phyloP scores from a whole-genome alignment of 2,113 vertebrate species.

The Corvus cornix region DNA sequence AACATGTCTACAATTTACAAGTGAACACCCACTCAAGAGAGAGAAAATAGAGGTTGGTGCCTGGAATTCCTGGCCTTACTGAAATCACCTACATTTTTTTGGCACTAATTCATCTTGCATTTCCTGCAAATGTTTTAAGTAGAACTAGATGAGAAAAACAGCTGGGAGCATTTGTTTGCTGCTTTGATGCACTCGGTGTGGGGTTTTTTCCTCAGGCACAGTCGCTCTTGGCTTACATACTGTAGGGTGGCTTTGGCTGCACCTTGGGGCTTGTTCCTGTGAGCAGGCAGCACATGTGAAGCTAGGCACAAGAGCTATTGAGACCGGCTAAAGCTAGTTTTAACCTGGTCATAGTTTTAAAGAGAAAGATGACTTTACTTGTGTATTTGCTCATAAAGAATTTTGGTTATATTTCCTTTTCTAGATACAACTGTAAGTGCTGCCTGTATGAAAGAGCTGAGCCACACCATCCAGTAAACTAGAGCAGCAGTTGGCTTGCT shows the following conservation, averaged over 20 bases:
- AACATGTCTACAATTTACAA: constrained; percentile 69
- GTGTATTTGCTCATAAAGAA: neutral
- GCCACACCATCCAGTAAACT: neutral
- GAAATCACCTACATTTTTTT: constrained; percentile 45
- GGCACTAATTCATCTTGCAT: neutral
- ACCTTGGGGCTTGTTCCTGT: neutral
- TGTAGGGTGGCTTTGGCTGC: neutral
- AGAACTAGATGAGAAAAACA: constrained; percentile 41
- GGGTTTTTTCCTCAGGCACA: neutral
- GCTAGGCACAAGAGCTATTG: neutral
- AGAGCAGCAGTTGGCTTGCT: neutral
- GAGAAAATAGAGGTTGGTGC: constrained; percentile 23
- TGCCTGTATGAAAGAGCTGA: constrained; percentile 49
- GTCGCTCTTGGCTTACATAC: neutral
- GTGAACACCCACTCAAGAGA: constrained; percentile 73
- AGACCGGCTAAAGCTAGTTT: neutral
- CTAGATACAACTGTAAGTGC: constrained; percentile 37
- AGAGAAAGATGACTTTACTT: constrained; percentile 3
- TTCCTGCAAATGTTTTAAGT: constrained; percentile 39
- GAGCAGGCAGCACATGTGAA: neutral
- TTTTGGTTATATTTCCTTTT: constrained; percentile 44
- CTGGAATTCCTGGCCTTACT: constrained; percentile 43
- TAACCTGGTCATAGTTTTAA: neutral
- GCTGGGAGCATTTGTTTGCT: neutral
- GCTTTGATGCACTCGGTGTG: neutral